A percentile compares a stretch with the other conserved stretches of the same genome.
Evolutionary conservation across 2,888 invertebrate genomes (phyloP).

Genomic region (Caenorhabditis afra): DNA sequence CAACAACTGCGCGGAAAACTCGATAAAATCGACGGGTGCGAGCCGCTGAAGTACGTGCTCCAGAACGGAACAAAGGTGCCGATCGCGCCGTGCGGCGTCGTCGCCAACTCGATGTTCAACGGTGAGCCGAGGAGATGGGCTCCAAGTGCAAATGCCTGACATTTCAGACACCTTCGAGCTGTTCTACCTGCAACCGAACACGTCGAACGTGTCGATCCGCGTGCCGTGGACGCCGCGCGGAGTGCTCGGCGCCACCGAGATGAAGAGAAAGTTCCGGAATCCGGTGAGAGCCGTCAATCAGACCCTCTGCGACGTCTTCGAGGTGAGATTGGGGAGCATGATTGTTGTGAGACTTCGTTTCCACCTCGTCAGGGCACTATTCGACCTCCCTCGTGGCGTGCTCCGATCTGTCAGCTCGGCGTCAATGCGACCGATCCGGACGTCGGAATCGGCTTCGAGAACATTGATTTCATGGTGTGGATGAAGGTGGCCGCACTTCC

Average conservation of each 20-base stretch:
- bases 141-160: background rate
- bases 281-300: conserved; percentile 83
- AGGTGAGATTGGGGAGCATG: too few relatives aligned
- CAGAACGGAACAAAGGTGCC: conserved; percentile 81
- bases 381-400: conserved; percentile 90
- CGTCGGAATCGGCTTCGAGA: conserved; percentile 87
- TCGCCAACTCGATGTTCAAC: conserved; percentile 97
- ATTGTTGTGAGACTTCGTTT: too few relatives aligned
- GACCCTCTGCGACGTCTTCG: conserved; percentile 74
- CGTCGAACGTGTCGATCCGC: conserved; percentile 4
- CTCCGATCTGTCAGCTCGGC: conserved; percentile 88
- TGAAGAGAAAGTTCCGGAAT: conserved; percentile 93
- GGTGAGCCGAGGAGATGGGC: conserved; percentile 85
- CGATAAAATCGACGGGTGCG: conserved; percentile 82
- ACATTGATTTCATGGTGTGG: conserved; percentile 99
- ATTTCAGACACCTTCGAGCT: conserved; percentile 61
- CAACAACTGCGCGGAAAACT: conserved; percentile 87
- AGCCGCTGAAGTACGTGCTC: conserved; percentile 60
- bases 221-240: conserved; percentile 55
- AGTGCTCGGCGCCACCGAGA: conserved; percentile 97
- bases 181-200: conserved; percentile 21
- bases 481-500: conserved; percentile 98
- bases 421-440: conserved; percentile 24
- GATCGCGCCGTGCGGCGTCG: conserved; percentile 97
- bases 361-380: conserved; percentile 80